Evolutionary conservation across 2,113 vertebrate species (phyloP).

Genomic region (Apteryx mantelli): DNA sequence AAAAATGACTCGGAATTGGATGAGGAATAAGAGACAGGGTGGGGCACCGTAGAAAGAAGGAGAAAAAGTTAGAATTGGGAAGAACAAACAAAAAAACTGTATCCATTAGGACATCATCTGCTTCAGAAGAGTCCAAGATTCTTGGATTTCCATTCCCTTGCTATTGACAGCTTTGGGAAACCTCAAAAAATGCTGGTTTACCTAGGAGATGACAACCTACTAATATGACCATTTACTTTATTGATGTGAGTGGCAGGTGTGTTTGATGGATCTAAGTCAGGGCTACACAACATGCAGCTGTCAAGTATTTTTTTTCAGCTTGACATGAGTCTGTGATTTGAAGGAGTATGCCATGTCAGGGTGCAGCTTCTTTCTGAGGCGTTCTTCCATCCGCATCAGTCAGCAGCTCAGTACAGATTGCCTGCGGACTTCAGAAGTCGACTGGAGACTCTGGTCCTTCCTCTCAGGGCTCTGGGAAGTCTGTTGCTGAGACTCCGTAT

Average conservation of each 20-base stretch:
- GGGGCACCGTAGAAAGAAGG: not conserved
- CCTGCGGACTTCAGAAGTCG: not conserved
- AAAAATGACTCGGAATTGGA: conserved; percentile 5
- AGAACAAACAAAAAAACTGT: not conserved
- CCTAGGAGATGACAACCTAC: not conserved
- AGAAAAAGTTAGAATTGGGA: not conserved
- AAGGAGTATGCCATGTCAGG: not conserved
- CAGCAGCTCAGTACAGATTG: not conserved
- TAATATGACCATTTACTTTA: not conserved
- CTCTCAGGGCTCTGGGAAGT: not conserved
- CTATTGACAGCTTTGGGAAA: not conserved
- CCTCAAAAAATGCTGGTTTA: not conserved
- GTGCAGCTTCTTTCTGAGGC: not conserved
- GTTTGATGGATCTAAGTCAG: not conserved
- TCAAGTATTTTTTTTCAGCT: not conserved
- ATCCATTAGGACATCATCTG: not conserved
- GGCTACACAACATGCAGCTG: not conserved
- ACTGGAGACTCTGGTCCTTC: not conserved
- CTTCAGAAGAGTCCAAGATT: not conserved
- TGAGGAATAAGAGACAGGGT: not conserved
- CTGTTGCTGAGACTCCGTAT: not conserved
- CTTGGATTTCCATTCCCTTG: not conserved
- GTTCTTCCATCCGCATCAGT: accelerated
- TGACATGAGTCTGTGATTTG: accelerated
- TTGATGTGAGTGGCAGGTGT: not conserved